These are phyloP conservation scores for Cosmorhoe ocellata DNA, from an alignment of 2,888 invertebrate species.

Conservation along the genomic window DNA sequence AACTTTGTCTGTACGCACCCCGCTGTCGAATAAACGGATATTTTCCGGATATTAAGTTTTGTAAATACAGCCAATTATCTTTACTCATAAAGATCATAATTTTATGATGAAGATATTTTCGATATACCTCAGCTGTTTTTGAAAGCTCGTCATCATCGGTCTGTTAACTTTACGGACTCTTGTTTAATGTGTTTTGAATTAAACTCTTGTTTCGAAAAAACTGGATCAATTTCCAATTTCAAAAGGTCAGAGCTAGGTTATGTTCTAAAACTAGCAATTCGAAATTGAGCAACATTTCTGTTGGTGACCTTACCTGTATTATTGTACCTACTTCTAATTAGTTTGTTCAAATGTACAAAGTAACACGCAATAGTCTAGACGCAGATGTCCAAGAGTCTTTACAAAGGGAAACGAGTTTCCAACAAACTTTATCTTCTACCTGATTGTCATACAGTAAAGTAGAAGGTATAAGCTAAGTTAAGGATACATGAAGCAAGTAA, in stretches of 20 bases:
- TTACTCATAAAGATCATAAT: neutral
- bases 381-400: neutral
- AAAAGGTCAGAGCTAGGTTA: too few species aligned
- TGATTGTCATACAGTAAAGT: slow-evolving; percentile 1
- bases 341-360: too few species aligned
- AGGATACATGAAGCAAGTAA: too few species aligned
- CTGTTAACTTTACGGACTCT: too few species aligned
- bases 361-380: neutral
- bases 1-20: slow-evolving; percentile 13
- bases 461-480: too few species aligned
- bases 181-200: too few species aligned
- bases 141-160: neutral
- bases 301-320: too few species aligned
- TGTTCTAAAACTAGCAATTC: too few species aligned
- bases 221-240: too few species aligned
- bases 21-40: slow-evolving; percentile 15
- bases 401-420: slow-evolving; percentile 1
- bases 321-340: too few species aligned
- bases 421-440: slow-evolving; percentile 1
- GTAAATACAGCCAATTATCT: slow-evolving; percentile 12
- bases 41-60: slow-evolving; percentile 29
- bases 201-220: too few species aligned
- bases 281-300: too few species aligned
- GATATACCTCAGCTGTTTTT: neutral
- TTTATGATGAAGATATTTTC: neutral